These are phyloP conservation scores for Cyrtodaria siliqua DNA, from an alignment of 2,888 invertebrate species.

Conservation along the genomic window DNA sequence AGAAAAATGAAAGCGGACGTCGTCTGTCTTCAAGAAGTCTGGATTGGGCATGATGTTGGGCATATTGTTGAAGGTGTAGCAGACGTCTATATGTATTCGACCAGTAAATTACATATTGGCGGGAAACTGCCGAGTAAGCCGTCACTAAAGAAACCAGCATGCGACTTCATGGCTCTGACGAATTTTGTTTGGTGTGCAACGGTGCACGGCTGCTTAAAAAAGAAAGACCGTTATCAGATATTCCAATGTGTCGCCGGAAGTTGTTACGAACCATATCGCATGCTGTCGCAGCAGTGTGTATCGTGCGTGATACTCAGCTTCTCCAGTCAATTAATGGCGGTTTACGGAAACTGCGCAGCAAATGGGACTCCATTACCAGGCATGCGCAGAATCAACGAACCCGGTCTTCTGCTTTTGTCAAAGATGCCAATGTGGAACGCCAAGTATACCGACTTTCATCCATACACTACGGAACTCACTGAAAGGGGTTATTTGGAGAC, in stretches of 20 bases:
- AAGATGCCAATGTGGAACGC: constrained; percentile 36
- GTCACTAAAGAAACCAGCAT: constrained; percentile 12
- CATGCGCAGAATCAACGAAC: constrained; percentile 30
- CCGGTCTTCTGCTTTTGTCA: constrained; percentile 39
- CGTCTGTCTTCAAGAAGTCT: constrained; percentile 48
- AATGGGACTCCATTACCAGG: constrained; percentile 21
- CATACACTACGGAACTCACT: constrained; percentile 21
- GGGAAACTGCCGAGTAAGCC: constrained; percentile 30
- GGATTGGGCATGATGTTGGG: constrained; percentile 51
- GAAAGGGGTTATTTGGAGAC: constrained; percentile 50
- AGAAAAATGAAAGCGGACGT: constrained; percentile 40
- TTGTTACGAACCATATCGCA: constrained; percentile 16
- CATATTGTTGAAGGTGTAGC: constrained; percentile 13
- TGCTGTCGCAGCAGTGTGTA: constrained; percentile 41
- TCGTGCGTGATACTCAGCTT: constrained; percentile 21
- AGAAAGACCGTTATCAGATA: neutral
- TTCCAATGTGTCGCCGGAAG: no score
- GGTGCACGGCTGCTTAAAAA: constrained; percentile 9
- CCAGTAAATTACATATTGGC: constrained; percentile 35
- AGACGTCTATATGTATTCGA: constrained; percentile 23
- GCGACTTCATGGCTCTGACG: constrained; percentile 1
- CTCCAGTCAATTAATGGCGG: neutral
- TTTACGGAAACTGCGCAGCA: constrained; percentile 20
- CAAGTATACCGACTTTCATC: constrained; percentile 40
- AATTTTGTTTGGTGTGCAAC: constrained; percentile 17